phyloP scores from a whole-genome alignment of 2,113 vertebrate genomes.

The Carlito syrichta region DNA sequence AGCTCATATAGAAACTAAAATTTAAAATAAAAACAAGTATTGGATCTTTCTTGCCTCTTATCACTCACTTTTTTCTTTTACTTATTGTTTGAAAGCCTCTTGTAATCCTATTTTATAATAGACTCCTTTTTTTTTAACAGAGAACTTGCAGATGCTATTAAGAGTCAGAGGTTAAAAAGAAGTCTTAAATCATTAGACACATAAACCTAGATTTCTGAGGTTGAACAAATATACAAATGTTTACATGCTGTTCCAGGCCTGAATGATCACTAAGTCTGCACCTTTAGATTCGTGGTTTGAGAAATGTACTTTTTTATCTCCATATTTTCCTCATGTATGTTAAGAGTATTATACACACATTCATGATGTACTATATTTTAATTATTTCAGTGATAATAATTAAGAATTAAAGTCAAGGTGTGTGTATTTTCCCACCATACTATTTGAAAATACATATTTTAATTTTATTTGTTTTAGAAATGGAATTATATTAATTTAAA shows the following conservation, averaged over 20 bases:
- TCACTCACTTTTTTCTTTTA: not conserved
- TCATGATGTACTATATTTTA: not conserved
- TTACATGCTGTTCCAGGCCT: not conserved
- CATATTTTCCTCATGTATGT: not conserved
- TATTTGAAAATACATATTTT: not conserved
- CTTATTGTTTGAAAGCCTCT: conserved; percentile 28
- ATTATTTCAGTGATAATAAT: not conserved
- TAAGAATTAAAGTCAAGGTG: not conserved
- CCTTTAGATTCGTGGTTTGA: not conserved
- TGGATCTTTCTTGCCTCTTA: not conserved
- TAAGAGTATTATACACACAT: not conserved
- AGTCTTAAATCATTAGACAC: conserved; percentile 31
- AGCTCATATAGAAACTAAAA: not conserved
- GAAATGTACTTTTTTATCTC: not conserved
- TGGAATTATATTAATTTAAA: not conserved
- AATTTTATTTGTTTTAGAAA: not conserved
- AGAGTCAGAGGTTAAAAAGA: conserved; percentile 53
- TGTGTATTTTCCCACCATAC: not conserved
- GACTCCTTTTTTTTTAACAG: conserved; percentile 10
- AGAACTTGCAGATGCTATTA: conserved; percentile 24
- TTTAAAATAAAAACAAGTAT: not conserved
- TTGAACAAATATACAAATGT: not conserved
- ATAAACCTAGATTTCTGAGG: not conserved
- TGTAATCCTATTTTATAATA: conserved; percentile 20
- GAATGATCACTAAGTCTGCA: not conserved